Base-by-base conservation (phyloP, 2,888 invertebrate genomes). In the Nephrocerus scutellatus region DNA sequence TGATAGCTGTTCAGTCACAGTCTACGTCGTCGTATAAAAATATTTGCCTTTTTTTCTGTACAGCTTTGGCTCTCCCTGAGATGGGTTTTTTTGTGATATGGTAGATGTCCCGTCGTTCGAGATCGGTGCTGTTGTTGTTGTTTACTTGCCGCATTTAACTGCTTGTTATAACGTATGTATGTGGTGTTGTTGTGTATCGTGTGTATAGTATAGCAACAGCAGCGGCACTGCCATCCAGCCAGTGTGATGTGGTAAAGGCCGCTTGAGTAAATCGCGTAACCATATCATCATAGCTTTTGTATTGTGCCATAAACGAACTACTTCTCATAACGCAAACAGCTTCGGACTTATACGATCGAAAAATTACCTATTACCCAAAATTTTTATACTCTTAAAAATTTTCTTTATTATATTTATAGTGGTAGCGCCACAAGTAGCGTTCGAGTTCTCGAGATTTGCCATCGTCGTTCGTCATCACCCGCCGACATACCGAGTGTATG, bases 261-360 rank as follows among this genome's bases (percentile, higher is more conserved):
- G n/a, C n/a, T n/a, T n/a, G n/a, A 29, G 29, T 14, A 52, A 54
- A 53, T 51, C 53, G 56, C 51, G 53, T 53, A 50, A 49, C 53
- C 56, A 56, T 56, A 56, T 56, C 54, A 53, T 51, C 63, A 63
- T 60, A 66, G 66, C 65, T 66, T 66, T 65, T 66, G 66, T 65
- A 67, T 66, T 62, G 65, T 60, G 62, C 63, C 66, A 66, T 66
- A 66, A 66, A 66, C 66, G 66, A 63, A 65, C 60, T 61, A 67
- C 66, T 67, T 65, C 63, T 66, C 66, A 65, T 66, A 66, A 66
- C 66, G 67, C 66, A 62, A 66, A 66, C 66, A 67, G 62, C 62
- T 62, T 64, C 62, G 60, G 62, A 56, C 57, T 55, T 56, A 55
- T 53, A 55, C 54, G 54, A 53, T 54, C 50, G 51, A 62, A 57